Percentiles rank a stretch among this genome's conserved stretches.
Evolutionary conservation across 2,113 vertebrate species (phyloP).

Genomic region (Caloenas nicobarica): DNA sequence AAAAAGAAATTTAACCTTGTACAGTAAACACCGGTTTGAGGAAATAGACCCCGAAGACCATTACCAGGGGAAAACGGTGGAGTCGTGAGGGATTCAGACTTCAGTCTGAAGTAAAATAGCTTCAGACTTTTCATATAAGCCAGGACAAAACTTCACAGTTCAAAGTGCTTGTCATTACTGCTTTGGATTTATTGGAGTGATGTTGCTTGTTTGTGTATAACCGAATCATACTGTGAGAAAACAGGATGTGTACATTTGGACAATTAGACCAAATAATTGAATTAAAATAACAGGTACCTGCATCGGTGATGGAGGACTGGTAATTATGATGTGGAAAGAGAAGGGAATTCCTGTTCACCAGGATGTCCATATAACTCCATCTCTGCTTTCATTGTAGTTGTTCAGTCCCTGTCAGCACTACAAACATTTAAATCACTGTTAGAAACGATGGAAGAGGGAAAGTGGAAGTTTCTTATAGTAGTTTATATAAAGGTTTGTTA

Average conservation of each 20-base stretch:
- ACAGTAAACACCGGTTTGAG: background rate
- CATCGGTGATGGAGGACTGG: background rate
- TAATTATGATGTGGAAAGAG: background rate
- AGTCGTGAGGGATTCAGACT: background rate
- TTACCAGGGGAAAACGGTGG: background rate
- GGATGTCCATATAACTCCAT: background rate
- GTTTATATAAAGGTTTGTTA: background rate
- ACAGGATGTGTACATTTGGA: background rate
- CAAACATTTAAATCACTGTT: background rate
- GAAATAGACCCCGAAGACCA: background rate
- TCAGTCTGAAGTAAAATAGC: background rate
- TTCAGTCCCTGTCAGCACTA: background rate
- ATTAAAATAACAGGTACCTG: background rate
- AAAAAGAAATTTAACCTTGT: background rate
- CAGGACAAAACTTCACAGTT: background rate
- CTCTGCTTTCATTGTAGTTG: background rate
- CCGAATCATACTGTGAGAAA: background rate
- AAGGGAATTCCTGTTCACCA: background rate
- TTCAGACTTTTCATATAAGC: background rate
- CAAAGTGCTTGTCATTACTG: background rate
- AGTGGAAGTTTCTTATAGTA: background rate
- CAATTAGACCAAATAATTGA: background rate
- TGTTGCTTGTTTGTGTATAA: background rate
- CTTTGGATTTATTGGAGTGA: background rate
- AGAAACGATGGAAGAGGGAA: background rate